phyloP scores from a whole-genome alignment of 2,888 invertebrate genomes.

The Phyto melanocephala region DNA sequence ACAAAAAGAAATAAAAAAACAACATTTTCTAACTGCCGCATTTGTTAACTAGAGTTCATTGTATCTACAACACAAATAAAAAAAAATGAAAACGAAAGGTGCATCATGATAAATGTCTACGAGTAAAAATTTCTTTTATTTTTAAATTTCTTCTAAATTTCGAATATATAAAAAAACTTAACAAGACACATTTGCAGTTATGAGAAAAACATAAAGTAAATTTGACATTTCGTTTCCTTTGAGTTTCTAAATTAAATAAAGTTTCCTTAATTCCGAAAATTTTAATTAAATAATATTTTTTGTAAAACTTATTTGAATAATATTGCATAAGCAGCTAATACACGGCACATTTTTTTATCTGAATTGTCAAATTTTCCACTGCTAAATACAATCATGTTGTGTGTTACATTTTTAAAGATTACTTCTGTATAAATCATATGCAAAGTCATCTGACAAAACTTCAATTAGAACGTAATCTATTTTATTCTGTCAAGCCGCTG shows the following conservation, averaged over 20 bases:
- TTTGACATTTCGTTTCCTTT: background rate
- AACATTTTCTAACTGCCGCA: slow-evolving; percentile 23
- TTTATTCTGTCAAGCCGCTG: no score
- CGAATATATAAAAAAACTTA: background rate
- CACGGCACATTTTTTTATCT: no score
- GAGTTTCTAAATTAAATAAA: background rate
- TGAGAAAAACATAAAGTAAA: background rate
- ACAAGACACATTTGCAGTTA: background rate
- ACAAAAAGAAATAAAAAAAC: background rate
- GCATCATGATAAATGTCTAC: slow-evolving; percentile 43
- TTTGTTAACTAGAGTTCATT: slow-evolving; percentile 13
- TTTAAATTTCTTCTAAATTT: slow-evolving; percentile 1
- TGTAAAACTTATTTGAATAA: no score
- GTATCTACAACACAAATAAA: background rate
- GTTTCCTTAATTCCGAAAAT: no score
- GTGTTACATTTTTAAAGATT: no score
- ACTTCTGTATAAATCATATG: no score
- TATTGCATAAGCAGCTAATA: no score
- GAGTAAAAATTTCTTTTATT: slow-evolving; percentile 19
- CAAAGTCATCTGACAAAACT: no score
- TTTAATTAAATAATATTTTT: no score
- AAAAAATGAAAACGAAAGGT: slow-evolving; percentile 36
- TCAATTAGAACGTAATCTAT: no score
- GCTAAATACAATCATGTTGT: no score
- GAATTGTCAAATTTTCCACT: no score